Conservation (phyloP, 2,113 vertebrate genomes). For the Hystrix cristata region DNA sequence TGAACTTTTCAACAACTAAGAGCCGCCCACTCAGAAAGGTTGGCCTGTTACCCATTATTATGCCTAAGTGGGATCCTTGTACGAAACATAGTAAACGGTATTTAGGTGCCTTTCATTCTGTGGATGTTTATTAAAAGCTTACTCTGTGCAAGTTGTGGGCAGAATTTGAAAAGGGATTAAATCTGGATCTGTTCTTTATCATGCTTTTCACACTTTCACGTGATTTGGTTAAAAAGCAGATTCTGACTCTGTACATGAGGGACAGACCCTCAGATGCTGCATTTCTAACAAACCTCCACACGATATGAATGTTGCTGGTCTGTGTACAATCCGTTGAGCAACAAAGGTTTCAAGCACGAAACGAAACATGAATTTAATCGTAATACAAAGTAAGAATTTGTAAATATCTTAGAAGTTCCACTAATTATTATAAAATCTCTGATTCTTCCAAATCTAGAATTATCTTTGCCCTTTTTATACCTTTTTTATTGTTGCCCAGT, state of each 20-base stretch:
- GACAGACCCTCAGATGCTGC: not conserved
- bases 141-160: not conserved
- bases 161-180: not conserved
- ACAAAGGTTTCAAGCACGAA: not conserved
- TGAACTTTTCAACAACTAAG: not conserved
- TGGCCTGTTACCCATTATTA: not conserved
- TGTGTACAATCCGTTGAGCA: no score
- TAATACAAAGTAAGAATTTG: not conserved
- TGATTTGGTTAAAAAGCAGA: not conserved
- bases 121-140: not conserved
- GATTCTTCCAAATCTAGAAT: not conserved
- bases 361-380: not conserved
- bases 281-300: not conserved
- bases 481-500: not conserved
- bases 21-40: not conserved
- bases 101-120: not conserved
- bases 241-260: not conserved
- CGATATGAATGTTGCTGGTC: not conserved
- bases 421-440: not conserved
- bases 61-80: not conserved
- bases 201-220: not conserved
- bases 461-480: not conserved
- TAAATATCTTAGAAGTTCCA: not conserved
- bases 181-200: not conserved
- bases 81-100: not conserved